Evolutionary conservation across 2,113 vertebrate genomes (phyloP).

Genomic region (Scartelaos histophorus): DNA sequence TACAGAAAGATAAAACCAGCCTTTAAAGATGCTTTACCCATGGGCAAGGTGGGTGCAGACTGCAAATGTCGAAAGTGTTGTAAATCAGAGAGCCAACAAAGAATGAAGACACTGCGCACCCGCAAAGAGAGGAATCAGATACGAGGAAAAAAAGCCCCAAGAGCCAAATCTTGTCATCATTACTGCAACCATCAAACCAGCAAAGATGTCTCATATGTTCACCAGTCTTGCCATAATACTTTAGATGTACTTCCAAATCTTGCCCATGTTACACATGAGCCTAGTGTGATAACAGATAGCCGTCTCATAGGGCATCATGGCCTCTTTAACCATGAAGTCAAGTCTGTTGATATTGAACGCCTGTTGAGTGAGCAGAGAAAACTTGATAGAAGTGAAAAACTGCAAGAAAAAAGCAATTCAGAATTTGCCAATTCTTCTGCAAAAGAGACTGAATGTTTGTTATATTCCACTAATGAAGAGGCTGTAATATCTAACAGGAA

Average conservation of each 20-base stretch:
- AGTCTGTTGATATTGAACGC: constrained; percentile 78
- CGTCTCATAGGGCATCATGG: constrained; percentile 78
- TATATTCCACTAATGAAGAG: constrained; percentile 13
- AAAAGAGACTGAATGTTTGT: constrained; percentile 4
- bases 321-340: constrained; percentile 80
- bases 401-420: constrained; percentile 13
- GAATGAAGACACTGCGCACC: constrained; percentile 73
- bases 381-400: constrained; percentile 11
- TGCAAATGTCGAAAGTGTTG: constrained; percentile 13
- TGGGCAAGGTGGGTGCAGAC: neutral
- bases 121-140: constrained; percentile 70
- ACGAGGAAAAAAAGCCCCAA: constrained; percentile 42
- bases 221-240: constrained; percentile 35
- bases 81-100: constrained; percentile 31
- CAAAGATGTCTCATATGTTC: constrained; percentile 24
- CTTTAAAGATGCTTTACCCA: constrained; percentile 19
- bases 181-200: constrained; percentile 18
- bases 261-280: constrained; percentile 45
- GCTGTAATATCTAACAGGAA: constrained; percentile 12
- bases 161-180: constrained; percentile 21
- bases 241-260: constrained; percentile 40
- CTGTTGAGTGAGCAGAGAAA: constrained; percentile 62
- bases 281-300: constrained; percentile 76
- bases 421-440: constrained; percentile 8
- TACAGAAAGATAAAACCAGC: constrained; percentile 27